Evolutionary conservation across 2,113 vertebrate species (phyloP).

Genomic region (Asarcornis scutulata): DNA sequence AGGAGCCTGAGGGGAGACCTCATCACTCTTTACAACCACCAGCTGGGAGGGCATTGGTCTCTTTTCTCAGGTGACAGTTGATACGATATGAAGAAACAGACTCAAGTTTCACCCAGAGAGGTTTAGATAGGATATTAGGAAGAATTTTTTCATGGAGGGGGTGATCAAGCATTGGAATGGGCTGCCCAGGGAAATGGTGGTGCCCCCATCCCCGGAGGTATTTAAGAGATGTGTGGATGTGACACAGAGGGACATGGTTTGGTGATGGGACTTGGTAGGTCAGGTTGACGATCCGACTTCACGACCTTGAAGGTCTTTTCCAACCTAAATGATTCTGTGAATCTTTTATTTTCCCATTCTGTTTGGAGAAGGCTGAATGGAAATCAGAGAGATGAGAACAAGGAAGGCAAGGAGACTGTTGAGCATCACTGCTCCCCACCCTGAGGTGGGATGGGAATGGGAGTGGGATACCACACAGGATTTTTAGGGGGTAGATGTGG

Average conservation of each 20-base stretch:
- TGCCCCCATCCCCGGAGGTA: neutral
- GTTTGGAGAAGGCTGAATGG: neutral
- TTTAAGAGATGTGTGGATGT: neutral
- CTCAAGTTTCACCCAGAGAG: neutral
- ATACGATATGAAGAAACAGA: neutral
- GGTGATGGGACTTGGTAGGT: neutral
- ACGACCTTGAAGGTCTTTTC: neutral
- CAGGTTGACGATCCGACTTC: neutral
- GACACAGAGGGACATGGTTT: neutral
- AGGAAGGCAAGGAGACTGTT: neutral
- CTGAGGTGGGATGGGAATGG: too few relatives aligned
- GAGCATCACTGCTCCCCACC: neutral
- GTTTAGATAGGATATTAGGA: neutral
- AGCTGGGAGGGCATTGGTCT: neutral
- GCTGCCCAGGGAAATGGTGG: too few relatives aligned
- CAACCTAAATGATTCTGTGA: neutral
- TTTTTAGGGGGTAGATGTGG: neutral
- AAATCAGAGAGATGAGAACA: neutral
- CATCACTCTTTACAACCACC: too few relatives aligned
- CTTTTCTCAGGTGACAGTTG: neutral
- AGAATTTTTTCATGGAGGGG: neutral
- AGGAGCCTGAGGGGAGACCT: too few relatives aligned
- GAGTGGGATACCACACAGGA: neutral
- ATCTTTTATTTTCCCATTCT: neutral
- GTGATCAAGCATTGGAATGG: neutral